These are phyloP conservation scores for Leuctra nigra DNA, from an alignment of 2,888 invertebrate genomes.

Conservation along the genomic window DNA sequence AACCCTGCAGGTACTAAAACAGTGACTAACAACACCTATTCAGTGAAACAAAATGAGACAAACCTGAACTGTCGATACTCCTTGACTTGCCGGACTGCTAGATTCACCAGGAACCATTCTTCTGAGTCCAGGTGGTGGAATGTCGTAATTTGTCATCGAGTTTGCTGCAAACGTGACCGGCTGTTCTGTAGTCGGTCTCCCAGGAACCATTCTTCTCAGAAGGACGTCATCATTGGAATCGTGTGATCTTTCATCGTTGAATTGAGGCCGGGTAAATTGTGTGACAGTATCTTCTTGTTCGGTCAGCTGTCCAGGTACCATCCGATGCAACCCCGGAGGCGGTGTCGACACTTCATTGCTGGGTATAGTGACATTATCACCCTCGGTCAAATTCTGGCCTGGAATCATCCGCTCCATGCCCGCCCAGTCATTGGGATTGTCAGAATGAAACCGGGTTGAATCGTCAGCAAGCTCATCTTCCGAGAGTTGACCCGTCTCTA, in stretches of 20 bases:
- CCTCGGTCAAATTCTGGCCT: slow-evolving; percentile 43
- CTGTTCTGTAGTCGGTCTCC: slow-evolving; percentile 22
- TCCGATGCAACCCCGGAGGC: slow-evolving; percentile 49
- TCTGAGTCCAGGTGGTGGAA: slow-evolving; percentile 44
- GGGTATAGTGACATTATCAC: slow-evolving; percentile 34
- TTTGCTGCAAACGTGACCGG: slow-evolving; percentile 6
- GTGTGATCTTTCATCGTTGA: neutral
- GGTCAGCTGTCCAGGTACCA: slow-evolving; percentile 55
- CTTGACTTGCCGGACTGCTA: slow-evolving; percentile 29
- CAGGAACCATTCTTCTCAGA: slow-evolving; percentile 23
- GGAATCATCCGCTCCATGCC: slow-evolving; percentile 56
- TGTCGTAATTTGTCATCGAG: slow-evolving; percentile 35
- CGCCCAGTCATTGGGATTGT: no score
- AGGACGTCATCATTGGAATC: slow-evolving; percentile 9
- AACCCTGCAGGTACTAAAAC: no score
- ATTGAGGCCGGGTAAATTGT: no score
- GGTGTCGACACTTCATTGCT: slow-evolving; percentile 9
- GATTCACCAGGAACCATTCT: slow-evolving; percentile 31
- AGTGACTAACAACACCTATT: no score
- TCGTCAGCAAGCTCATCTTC: slow-evolving; percentile 15
- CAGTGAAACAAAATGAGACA: no score
- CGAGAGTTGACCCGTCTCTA: slow-evolving; percentile 63
- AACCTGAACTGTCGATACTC: slow-evolving; percentile 1
- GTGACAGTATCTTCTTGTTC: slow-evolving; percentile 4
- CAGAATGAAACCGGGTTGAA: no score